Evolutionary conservation across 1,140 invertebrate genomes (phyloP).

Genomic region (Procambarus clarkii): DNA sequence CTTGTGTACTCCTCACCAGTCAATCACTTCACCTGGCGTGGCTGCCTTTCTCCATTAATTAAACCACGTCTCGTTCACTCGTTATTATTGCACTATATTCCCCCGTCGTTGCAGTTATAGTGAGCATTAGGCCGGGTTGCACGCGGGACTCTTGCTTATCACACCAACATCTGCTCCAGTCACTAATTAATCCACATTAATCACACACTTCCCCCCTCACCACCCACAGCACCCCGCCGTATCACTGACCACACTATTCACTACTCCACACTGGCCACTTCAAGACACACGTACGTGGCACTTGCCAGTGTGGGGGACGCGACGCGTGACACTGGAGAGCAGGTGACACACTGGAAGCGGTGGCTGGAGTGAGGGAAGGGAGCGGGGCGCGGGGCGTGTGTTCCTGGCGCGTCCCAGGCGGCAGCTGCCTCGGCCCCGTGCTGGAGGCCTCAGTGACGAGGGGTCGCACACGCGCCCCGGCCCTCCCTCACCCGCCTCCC

Average conservation of each 20-base stretch:
- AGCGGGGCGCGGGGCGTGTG: conserved; percentile 18
- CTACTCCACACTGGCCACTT: not conserved
- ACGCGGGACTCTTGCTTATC: not conserved
- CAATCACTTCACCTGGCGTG: not conserved
- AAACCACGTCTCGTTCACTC: not conserved
- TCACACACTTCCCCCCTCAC: not conserved
- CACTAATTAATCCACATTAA: not conserved
- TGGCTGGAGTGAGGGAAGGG: not conserved
- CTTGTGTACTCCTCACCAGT: not conserved
- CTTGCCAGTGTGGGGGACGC: too few relatives aligned
- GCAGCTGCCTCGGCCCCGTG: conserved; percentile 23
- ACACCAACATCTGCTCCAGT: not conserved
- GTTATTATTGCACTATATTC: not conserved
- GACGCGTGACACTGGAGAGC: too few relatives aligned
- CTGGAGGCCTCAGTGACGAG: not conserved
- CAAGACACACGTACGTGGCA: too few relatives aligned
- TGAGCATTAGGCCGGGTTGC: not conserved
- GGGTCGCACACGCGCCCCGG: conserved; percentile 33
- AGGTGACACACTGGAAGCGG: conserved; percentile 1
- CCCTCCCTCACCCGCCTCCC: not conserved
- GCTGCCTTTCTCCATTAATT: not conserved
- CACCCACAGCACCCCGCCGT: not conserved
- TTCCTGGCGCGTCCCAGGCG: not conserved
- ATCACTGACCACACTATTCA: not conserved
- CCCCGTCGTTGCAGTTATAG: not conserved